These are phyloP conservation scores for Clinocottus analis DNA, from an alignment of 2,113 vertebrate species.

Conservation along the genomic window DNA sequence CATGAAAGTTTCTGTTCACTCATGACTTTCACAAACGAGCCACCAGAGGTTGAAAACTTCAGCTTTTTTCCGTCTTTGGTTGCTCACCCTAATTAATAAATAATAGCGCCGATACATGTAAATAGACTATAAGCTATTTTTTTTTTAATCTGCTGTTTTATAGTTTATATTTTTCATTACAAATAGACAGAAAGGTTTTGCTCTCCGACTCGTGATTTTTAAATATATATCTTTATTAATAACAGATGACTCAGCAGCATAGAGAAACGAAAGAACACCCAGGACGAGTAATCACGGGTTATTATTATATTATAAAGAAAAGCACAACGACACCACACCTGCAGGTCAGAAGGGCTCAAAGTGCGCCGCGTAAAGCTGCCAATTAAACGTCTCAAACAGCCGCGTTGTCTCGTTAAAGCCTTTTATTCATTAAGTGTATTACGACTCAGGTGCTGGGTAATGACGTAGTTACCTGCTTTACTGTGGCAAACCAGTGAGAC, in stretches of 20 bases:
- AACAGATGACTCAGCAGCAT: background rate
- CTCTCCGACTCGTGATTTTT: too few relatives aligned
- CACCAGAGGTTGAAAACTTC: background rate
- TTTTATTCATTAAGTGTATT: rapidly evolving
- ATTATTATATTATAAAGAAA: too few relatives aligned
- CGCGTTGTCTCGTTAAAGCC: background rate
- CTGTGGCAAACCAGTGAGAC: rapidly evolving
- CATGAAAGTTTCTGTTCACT: background rate
- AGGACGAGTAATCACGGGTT: background rate
- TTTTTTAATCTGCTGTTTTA: background rate
- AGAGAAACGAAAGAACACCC: background rate
- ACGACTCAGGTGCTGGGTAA: rapidly evolving
- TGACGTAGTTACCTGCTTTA: constrained; percentile 25
- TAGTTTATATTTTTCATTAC: background rate
- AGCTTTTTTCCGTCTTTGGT: background rate
- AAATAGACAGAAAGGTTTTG: background rate
- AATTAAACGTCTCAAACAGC: background rate
- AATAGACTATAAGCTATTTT: background rate
- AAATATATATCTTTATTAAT: background rate
- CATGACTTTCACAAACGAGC: background rate
- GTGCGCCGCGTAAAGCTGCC: background rate
- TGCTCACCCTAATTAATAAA: background rate
- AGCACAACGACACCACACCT: background rate
- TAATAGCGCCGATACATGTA: background rate
- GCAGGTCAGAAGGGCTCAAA: background rate